Evolutionary conservation across 1,140 invertebrate genomes (phyloP).

Genomic region (Cotesia typhae): DNA sequence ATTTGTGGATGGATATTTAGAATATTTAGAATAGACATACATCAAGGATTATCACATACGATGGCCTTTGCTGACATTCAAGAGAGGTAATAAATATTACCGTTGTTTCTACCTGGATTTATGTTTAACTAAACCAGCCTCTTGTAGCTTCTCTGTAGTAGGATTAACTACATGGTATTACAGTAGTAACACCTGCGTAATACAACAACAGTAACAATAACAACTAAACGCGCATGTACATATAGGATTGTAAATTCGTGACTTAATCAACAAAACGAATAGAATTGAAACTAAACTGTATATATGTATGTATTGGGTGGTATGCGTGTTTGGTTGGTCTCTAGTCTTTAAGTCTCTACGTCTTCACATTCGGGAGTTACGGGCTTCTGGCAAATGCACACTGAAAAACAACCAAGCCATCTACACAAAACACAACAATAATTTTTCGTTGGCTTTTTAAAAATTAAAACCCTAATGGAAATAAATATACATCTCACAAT

Average conservation of each 20-base stretch:
- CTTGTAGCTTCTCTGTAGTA: conserved; percentile 8
- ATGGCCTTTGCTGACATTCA: conserved; percentile 11
- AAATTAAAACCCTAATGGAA: conserved; percentile 1
- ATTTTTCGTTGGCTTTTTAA: not conserved
- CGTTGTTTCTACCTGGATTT: not conserved
- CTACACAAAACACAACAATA: too few species aligned
- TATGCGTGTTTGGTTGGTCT: conserved; percentile 26
- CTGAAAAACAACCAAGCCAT: conserved; percentile 3
- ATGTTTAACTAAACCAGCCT: not conserved
- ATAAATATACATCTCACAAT: not conserved
- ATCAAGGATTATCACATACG: conserved; percentile 12
- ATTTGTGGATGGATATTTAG: not conserved
- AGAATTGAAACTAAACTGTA: conserved; percentile 28
- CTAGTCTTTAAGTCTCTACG: conserved; percentile 1
- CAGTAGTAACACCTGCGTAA: not conserved
- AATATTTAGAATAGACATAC: conserved; percentile 16
- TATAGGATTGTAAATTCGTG: conserved; percentile 41
- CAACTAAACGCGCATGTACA: too few species aligned
- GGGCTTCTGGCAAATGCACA: conserved; percentile 21
- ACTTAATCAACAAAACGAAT: conserved; percentile 50
- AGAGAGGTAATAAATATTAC: conserved; percentile 24
- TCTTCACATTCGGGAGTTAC: conserved; percentile 35
- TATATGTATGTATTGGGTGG: too few species aligned
- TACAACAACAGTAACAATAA: not conserved
- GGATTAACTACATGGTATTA: not conserved